These are phyloP conservation scores for Pristionchus entomophagus DNA, from an alignment of 2,888 invertebrate genomes.

Conservation along the genomic window DNA sequence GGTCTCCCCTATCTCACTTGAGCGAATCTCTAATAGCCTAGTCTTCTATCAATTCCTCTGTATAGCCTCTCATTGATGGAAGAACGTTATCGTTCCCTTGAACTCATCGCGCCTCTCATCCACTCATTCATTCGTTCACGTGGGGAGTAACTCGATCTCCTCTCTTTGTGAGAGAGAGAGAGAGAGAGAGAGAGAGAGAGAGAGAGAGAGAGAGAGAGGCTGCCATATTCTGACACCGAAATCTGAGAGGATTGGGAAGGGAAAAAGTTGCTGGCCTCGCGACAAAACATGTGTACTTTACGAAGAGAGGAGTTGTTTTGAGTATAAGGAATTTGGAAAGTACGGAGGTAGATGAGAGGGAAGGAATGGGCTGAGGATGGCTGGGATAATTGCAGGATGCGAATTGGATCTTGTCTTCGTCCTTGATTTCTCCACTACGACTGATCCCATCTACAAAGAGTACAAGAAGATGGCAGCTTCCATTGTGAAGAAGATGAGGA, in stretches of 20 bases:
- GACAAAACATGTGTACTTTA: background rate
- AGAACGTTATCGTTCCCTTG: background rate
- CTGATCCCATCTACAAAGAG: constrained; percentile 69
- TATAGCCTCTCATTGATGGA: too few relatives aligned
- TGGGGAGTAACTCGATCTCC: background rate
- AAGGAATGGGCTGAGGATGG: too few relatives aligned
- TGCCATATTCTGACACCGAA: constrained; percentile 16
- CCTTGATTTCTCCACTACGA: constrained; percentile 74
- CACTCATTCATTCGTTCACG: constrained; percentile 16
- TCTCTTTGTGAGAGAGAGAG: constrained; percentile 14
- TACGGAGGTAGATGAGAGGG: too few relatives aligned
- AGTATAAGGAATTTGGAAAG: too few relatives aligned
- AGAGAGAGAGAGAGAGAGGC: too few relatives aligned
- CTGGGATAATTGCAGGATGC: constrained; percentile 59
- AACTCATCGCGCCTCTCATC: background rate
- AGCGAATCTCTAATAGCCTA: too few relatives aligned
- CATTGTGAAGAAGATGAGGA: constrained; percentile 65
- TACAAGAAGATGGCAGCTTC: constrained; percentile 68
- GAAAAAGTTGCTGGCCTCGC: constrained; percentile 14
- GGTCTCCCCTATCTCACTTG: too few relatives aligned
- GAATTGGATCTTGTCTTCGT: constrained; percentile 73
- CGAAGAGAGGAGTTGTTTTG: background rate
- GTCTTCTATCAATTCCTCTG: too few relatives aligned
- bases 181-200: too few relatives aligned
- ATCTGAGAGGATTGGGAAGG: background rate